Evolutionary conservation across 2,113 vertebrate genomes (phyloP), one percentile per base, ranked within the genome.

Genomic region (Aegypius monachus): DNA sequence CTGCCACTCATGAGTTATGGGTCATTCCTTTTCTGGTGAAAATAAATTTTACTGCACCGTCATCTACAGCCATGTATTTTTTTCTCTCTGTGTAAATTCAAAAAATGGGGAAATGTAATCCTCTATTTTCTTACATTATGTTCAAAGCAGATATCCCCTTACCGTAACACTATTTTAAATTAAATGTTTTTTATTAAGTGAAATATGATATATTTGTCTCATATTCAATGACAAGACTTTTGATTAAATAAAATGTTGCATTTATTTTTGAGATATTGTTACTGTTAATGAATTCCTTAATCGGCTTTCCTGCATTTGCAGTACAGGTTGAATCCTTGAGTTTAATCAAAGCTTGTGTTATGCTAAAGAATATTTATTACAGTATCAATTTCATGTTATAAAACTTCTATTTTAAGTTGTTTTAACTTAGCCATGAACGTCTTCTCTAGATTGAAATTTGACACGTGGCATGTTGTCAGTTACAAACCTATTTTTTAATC

Each of bases 1-100:
- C 97, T 97, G 97, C 97, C 98, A 96, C 91, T 98, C 89, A 59
- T 98, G 98, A 98, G 94, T 98, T 98, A 98, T 98, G 95, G 96
- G 95, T 98, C 97, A 97, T 98, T 98, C 97, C 89, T 96, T 97
- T 97, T 93, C 97, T 94, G 95, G 96, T 93, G 96, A 98, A 98
- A 98, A 98, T 98, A 98, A 98, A 98, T 98, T 98, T 90, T 98
- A 90, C 94, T 7, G 68, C 91, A 93, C 86, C 36, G 10, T 94
- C 78, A 1, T 96, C 95, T 95, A 40, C 10, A 94, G 89, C 93
- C 84, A 68, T 91, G 95, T 95, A 72, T 96, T 96, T 97, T 81
- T 93, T 95, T 91, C 81, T 94, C 91, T 67, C 95, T 87, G 79
- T 88, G 87, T 97, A 98, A 97, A 97, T 98, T 97, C 81, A 96